Percentiles rank a stretch among this genome's conserved stretches.
Conservation (phyloP, 2,113 vertebrate species). For the Gallinago jamesoni region DNA sequence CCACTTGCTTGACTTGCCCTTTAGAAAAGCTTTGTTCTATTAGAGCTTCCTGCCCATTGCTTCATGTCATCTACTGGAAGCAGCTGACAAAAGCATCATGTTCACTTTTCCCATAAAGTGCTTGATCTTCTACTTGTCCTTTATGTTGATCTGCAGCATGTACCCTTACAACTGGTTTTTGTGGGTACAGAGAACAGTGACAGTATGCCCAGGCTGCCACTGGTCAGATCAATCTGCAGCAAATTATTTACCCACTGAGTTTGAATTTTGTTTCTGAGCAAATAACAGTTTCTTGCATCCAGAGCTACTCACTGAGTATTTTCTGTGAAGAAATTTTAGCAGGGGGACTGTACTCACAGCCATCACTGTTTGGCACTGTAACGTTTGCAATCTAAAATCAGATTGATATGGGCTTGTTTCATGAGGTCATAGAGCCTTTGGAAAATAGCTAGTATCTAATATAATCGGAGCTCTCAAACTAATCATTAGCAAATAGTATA, state of each 20-base stretch:
- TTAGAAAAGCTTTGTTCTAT: conserved; percentile 60
- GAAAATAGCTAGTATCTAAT: background rate
- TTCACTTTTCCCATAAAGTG: background rate
- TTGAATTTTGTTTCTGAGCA: background rate
- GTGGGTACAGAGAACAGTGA: background rate
- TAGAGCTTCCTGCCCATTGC: background rate
- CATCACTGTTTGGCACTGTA: background rate
- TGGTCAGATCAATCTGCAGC: background rate
- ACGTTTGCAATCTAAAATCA: background rate
- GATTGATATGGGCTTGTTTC: background rate
- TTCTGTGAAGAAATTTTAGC: background rate
- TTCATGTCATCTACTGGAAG: background rate
- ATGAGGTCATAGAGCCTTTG: background rate
- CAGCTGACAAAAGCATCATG: background rate
- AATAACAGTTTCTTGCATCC: background rate
- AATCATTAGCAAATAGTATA: background rate
- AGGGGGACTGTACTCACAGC: background rate
- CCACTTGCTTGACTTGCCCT: conserved; percentile 50
- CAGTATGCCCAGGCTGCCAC: background rate
- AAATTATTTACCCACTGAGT: conserved; percentile 1
- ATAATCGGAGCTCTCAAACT: background rate
- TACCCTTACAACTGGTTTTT: background rate
- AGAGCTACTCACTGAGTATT: background rate
- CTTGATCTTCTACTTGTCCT: background rate
- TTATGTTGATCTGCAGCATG: background rate